phyloP scores from a whole-genome alignment of 2,888 invertebrate species.

The Pediacus dermestoides region DNA sequence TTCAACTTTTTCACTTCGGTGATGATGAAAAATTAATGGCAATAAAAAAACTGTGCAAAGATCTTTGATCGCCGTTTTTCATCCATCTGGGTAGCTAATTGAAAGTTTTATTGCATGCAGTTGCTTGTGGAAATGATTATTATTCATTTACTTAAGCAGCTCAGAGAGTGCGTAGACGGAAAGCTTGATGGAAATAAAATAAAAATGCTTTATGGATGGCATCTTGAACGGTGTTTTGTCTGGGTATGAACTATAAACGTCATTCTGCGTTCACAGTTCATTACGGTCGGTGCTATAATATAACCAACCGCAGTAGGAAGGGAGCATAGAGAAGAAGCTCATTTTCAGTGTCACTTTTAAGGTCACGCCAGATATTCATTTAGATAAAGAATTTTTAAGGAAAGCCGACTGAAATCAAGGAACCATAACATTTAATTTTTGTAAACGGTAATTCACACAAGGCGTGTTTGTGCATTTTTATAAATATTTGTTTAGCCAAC shows the following conservation, averaged over 20 bases:
- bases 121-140: too few species aligned
- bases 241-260: conserved; percentile 37
- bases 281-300: conserved; percentile 28
- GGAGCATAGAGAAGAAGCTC: conserved; percentile 24
- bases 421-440: conserved; percentile 26
- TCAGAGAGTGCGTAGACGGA: too few species aligned
- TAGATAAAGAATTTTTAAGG: conserved; percentile 31
- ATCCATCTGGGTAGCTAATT: too few species aligned
- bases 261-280: conserved; percentile 39
- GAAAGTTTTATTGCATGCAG: too few species aligned
- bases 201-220: too few species aligned
- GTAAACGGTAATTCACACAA: conserved; percentile 21
- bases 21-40: too few species aligned
- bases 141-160: too few species aligned
- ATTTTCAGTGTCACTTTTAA: conserved; percentile 33
- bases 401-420: conserved; percentile 26
- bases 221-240: conserved; percentile 26
- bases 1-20: too few species aligned
- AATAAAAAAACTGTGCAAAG: too few species aligned
- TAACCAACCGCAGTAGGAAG: conserved; percentile 26
- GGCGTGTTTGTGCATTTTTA: conserved; percentile 24
- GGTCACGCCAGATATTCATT: conserved; percentile 38
- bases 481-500: neutral
- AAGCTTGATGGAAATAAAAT: too few species aligned
- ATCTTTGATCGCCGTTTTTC: too few species aligned